Evolutionary conservation across 2,797 vertebrate genomes (phyloP).

Genomic region (Trachops cirrhosus): DNA sequence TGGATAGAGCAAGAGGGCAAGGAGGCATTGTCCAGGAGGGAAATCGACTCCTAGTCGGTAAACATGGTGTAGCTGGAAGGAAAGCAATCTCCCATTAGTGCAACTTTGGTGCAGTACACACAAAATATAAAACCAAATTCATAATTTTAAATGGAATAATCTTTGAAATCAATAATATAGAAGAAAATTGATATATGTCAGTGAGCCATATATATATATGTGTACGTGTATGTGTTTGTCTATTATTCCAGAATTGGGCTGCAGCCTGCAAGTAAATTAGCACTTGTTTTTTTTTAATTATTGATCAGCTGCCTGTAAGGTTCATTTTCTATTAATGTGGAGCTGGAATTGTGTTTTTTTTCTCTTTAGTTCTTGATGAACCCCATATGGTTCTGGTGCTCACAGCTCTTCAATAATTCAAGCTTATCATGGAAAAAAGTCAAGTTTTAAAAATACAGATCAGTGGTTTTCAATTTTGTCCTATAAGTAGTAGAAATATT

Average conservation of each 20-base stretch:
- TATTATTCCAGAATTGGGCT: slow-evolving; percentile 11
- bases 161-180: neutral
- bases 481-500: neutral
- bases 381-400: slow-evolving; percentile 55
- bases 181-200: slow-evolving; percentile 24
- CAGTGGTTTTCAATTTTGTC: neutral
- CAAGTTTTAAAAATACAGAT: slow-evolving; percentile 45
- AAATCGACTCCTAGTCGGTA: neutral
- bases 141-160: neutral
- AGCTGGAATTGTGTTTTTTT: slow-evolving; percentile 55
- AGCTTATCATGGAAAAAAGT: slow-evolving; percentile 5
- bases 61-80: neutral
- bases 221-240: neutral
- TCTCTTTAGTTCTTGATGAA: slow-evolving; percentile 62
- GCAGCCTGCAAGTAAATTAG: slow-evolving; percentile 52
- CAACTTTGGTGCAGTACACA: neutral
- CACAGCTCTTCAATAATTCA: slow-evolving; percentile 68
- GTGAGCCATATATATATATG: neutral
- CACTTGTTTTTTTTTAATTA: slow-evolving; percentile 71
- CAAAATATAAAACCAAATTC: slow-evolving; percentile 2
- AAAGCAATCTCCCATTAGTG: neutral
- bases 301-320: slow-evolving; percentile 67
- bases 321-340: slow-evolving; percentile 67
- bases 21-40: neutral
- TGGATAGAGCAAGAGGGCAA: too few relatives aligned